Conservation (phyloP, 2,113 vertebrate genomes). For the Copsychus sechellarum region DNA sequence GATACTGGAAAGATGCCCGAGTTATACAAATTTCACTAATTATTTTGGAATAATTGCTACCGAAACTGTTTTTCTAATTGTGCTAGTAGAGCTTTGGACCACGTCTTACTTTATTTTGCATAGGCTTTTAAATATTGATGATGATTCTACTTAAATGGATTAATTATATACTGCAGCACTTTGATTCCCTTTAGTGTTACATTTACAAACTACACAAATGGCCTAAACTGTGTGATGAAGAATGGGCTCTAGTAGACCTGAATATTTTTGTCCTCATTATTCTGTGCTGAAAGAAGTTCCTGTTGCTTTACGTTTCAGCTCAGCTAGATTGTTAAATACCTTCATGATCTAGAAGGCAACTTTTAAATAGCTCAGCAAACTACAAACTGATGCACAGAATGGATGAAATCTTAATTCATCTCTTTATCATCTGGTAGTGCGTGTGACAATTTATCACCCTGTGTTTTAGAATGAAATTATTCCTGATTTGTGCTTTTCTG, state of each 20-base stretch:
- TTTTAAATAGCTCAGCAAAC: not conserved
- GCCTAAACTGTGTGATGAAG: not conserved
- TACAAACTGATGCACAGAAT: not conserved
- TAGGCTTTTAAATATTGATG: constrained; percentile 42
- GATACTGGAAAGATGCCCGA: not conserved
- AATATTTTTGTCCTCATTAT: constrained; percentile 14
- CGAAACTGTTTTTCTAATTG: not conserved
- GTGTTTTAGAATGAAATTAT: not conserved
- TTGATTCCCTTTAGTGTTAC: constrained; percentile 31
- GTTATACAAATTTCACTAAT: not conserved
- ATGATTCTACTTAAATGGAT: constrained; percentile 16
- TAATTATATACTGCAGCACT: constrained; percentile 40
- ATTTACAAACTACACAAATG: constrained; percentile 55
- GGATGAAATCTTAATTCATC: constrained; percentile 12
- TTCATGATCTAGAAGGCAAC: not conserved
- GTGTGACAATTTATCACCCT: not conserved
- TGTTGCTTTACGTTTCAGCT: not conserved
- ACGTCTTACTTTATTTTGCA: not conserved
- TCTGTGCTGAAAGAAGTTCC: not conserved
- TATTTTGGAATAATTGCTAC: constrained; percentile 25
- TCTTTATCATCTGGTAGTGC: not conserved
- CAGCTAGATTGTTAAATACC: not conserved
- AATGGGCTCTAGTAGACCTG: not conserved
- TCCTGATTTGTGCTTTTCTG: not conserved
- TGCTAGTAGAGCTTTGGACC: not conserved